Base-by-base conservation (phyloP, 2,113 vertebrate species). In the Tilapia sparmanii region DNA sequence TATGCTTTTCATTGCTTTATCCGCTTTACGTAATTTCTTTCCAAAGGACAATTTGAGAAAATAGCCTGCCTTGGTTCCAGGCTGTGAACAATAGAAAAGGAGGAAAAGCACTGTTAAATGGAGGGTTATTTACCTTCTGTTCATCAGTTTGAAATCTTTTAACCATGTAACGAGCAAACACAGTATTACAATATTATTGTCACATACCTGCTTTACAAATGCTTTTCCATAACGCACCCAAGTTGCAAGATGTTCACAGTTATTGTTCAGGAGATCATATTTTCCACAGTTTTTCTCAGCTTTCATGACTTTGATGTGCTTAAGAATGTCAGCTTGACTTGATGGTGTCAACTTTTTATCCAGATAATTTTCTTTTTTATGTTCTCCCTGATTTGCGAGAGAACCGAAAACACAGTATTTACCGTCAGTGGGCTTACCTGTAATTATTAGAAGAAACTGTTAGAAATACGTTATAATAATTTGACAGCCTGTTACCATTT, bases 251-350 rank as follows among this genome's bases (percentile, higher is more conserved):
- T 83, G 81, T 52, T 83, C 81, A 66, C 81, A 83, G 8, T 83
- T 83, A 13, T 68, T 83, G 1, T 4, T 29, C 2, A 11, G 1
- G 6, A 42, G 11, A 0, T 29, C 3, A 10, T 59, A 81, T 1
- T 3, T 2, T 6, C n/a, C 22, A 81, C 66, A 71, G 10, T 11
- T 3, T 5, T 12, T 2, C 7, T 4, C 1, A 11, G 4, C 10
- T 4, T 3, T 5, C 35, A 42, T 16, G 1, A 1, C n/a, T 5
- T 19, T 0, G 2, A 59, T 45, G 1, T 2, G 13, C 1, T 18
- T 10, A 10, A 11, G 7, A 1, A 81, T 59, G 2, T 26, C 54
- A 6, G 1, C 4, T 2, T 2, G 2, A n/a, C 2, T n/a, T 50
- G 5, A 4, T 45, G 42, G 42, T 45, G 5, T 12, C 10, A 6